Conservation (phyloP, 2,888 invertebrate genomes). For the Phrixothrix hirtus region DNA sequence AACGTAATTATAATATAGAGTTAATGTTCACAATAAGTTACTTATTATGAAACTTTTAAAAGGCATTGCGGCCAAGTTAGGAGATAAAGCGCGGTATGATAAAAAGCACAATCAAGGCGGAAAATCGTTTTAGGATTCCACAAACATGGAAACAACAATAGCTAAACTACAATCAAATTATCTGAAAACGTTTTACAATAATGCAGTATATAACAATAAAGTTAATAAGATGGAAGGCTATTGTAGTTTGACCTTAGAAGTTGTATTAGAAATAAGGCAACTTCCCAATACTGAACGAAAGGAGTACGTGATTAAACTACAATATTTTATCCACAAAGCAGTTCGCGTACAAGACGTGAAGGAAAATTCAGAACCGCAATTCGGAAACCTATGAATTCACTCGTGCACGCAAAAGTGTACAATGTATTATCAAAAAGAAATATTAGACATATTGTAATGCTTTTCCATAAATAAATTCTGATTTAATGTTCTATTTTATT, state of each 20-base stretch:
- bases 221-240: slow-evolving; percentile 26
- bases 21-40: too few relatives aligned
- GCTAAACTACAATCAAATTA: slow-evolving; percentile 25
- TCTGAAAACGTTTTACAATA: slow-evolving; percentile 28
- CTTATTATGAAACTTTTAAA: too few relatives aligned
- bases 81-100: slow-evolving; percentile 16
- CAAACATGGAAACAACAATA: slow-evolving; percentile 24
- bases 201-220: slow-evolving; percentile 27
- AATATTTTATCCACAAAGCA: slow-evolving; percentile 25
- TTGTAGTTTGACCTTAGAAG: slow-evolving; percentile 27
- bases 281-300: slow-evolving; percentile 22
- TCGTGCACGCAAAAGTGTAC: slow-evolving; percentile 13
- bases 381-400: slow-evolving; percentile 18
- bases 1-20: too few relatives aligned
- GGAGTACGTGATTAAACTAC: slow-evolving; percentile 29
- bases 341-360: slow-evolving; percentile 16
- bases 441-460: too few relatives aligned
- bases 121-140: slow-evolving; percentile 21
- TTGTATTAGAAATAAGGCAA: slow-evolving; percentile 27
- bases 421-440: too few relatives aligned
- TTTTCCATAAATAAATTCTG: too few relatives aligned
- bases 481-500: too few relatives aligned
- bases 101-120: slow-evolving; percentile 1
- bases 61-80: slow-evolving; percentile 5
- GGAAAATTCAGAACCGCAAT: slow-evolving; percentile 22